Evolutionary conservation across 2,113 vertebrate species (phyloP), one percentile per base, ranked within the genome.

Genomic region (Oreamnos americanus): DNA sequence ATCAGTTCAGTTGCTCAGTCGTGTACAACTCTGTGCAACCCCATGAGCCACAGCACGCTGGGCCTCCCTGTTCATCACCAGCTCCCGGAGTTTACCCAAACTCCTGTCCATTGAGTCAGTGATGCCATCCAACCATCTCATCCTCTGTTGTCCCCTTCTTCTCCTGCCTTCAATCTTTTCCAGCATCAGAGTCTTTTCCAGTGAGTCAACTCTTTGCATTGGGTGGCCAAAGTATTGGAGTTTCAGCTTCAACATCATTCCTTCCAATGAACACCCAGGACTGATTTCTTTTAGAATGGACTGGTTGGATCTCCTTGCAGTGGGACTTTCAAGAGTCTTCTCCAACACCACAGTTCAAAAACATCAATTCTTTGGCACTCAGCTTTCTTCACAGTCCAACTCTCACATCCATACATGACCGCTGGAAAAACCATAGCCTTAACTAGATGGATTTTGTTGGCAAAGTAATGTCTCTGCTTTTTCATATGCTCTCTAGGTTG

Each of bases 321-420:
- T 36, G 64, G 4, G 17, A 71, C 17, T 36, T 8, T 21, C 64
- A 36, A 71, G 64, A 71, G 17, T 11, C n/a, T 21, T 71, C 17
- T 71, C n/a, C 17, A n/a, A n/a, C 33, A 67, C 8, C 33, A 36
- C 64, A 71, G 64, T 21, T 67, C 64, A 36, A 67, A 67, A 36
- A 1, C 33, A 21, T 36, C 33, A 67, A 67, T 71, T 71, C 2
- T 71, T 71, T 2, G 0, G n/a, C 0, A 0, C 17, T 36, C 64
- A 71, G 64, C 17, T 21, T 67, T 21, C 8, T 36, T 67, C 7
- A 21, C 2, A 21, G n/a, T 36, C n/a, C n/a, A 67, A 67, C 17
- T 67, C 8, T 67, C 17, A 36, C 8, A 11, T 36, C 64, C 33
- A 67, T 21, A 10, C 33, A 36, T 21, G 64, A 67, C 64, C 0